Base-by-base conservation (phyloP, 2,797 vertebrate species). In the Pseudopleuronectes americanus region DNA sequence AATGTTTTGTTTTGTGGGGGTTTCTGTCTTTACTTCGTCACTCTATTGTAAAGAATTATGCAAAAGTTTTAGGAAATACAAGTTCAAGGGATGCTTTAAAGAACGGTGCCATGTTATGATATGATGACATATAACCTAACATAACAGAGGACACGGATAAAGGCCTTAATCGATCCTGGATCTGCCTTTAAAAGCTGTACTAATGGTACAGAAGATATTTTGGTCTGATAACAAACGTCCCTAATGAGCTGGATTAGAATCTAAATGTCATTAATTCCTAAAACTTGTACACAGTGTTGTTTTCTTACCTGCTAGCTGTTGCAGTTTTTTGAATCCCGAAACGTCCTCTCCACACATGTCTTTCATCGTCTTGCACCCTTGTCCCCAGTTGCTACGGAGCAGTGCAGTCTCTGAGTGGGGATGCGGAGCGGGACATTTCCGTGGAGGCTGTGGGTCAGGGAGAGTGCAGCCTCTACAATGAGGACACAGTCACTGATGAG, bases 401-500 rank as follows among this genome's bases (percentile, higher is more conserved):
- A 0, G 96, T 99, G 73, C 97, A 95, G 57, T 99, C 98, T 64
- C 90, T 99, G 74, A 98, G 97, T 0, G 97, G 98, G 9, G 98
- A 99, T 14, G 96, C 98, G 0, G 98, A 99, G 79, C 94, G 97
- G 82, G 97, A 97, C 0, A 93, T 98, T 8, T 94, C 97, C 0
- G 97, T 99, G 85, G 98, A 99, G 89, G 98, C 97, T 0, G 91
- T 96, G 84, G 98, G 98, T 2, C 97, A 98, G 93, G 91, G 89
- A 0, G 95, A 97, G 38, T 99, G 98, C 4, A 94, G 93, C 75
- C 93, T 97, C 66, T 99, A 98, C 74, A 98, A 95, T 59, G 98
- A 99, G 91, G 98, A 99, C 91, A 98, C 97, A 0, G 84, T 98
- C 84, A 99, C 98, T 0, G 98, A 99, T 2, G 97, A 99, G 71